Base-by-base conservation (phyloP, 2,888 invertebrate species). In the Arge pagana region DNA sequence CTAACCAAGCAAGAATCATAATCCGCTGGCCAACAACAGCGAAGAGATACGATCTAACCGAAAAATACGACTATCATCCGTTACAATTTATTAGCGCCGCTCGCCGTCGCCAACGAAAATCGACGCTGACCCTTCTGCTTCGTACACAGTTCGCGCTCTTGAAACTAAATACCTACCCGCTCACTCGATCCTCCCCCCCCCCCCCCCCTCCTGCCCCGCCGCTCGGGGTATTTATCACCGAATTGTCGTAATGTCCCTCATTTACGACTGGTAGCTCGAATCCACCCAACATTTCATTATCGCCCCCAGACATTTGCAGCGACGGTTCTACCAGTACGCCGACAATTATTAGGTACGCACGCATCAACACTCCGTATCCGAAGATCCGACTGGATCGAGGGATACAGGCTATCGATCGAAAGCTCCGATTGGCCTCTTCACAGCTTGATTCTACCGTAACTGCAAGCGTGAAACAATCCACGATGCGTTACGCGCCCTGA, bases 71-170 rank as follows among this genome's bases (percentile, higher is more conserved):
- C 66, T 61, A 62, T 61, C 72, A 74, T 74, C 66, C 61, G 65
- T 60, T 63, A 63, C 61, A 71, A 74, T 74, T 74, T 70, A 71
- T 72, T 69, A 68, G 68, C 59, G 66, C 70, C 66, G 66, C 66
- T 61, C 56, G 60, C 64, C 66, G 66, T 64, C 65, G n/a, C n/a
- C 8, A 21, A 10, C 33, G 23, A 33, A 18, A 16, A 30, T 18
- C 21, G 11, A 39, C 26, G 24, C 24, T 15, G 15, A 13, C 40
- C 13, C 2, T n/a, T 11, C 33, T 16, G 23, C 45, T 15, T n/a
- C n/a, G n/a, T 35, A 45, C 45, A 23, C 45, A n/a, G 11, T 21
- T n/a, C n/a, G n/a, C n/a, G n/a, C n/a, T n/a, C n/a, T n/a, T n/a
- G n/a, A n/a, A n/a, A 26, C n/a, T 26, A 3, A 26, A 26, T 26